A percentile compares a stretch with the other conserved stretches of the same genome.
Evolutionary conservation across 2,113 vertebrate genomes (phyloP).

Genomic region (Vanacampus margaritifer): DNA sequence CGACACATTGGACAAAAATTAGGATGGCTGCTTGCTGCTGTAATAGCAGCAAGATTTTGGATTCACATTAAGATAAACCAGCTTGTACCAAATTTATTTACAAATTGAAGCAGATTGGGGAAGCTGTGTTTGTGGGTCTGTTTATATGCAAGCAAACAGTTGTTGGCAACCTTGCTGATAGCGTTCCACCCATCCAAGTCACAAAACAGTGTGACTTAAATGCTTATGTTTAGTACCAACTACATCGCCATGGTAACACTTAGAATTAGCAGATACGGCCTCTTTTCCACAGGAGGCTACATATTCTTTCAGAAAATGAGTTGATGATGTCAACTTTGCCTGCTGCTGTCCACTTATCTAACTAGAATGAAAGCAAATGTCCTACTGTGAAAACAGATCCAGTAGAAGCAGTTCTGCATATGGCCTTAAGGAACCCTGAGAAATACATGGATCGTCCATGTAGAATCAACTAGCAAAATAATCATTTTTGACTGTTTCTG

Average conservation of each 20-base stretch:
- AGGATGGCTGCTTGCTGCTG: no score
- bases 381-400: conserved; percentile 9
- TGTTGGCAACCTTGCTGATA: conserved; percentile 6
- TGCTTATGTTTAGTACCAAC: conserved; percentile 11
- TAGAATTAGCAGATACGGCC: neutral
- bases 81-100: conserved; percentile 10
- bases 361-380: conserved; percentile 10
- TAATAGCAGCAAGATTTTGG: no score
- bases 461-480: conserved; percentile 16
- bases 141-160: conserved; percentile 21
- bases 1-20: no score
- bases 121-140: conserved; percentile 10
- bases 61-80: conserved; percentile 13
- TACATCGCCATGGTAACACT: conserved; percentile 37
- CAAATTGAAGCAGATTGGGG: conserved; percentile 9
- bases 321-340: no score
- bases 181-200: neutral
- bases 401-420: conserved; percentile 35
- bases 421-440: conserved; percentile 19
- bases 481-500: conserved; percentile 42
- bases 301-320: conserved; percentile 8
- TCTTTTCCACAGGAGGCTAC: conserved; percentile 6
- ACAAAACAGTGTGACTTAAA: neutral
- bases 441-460: conserved; percentile 11
- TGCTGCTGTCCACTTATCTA: conserved; percentile 13